Evolutionary conservation across 2,797 vertebrate species (phyloP), one percentile per base, ranked within the genome.

Genomic region (Petrocephalus schoutedeni): DNA sequence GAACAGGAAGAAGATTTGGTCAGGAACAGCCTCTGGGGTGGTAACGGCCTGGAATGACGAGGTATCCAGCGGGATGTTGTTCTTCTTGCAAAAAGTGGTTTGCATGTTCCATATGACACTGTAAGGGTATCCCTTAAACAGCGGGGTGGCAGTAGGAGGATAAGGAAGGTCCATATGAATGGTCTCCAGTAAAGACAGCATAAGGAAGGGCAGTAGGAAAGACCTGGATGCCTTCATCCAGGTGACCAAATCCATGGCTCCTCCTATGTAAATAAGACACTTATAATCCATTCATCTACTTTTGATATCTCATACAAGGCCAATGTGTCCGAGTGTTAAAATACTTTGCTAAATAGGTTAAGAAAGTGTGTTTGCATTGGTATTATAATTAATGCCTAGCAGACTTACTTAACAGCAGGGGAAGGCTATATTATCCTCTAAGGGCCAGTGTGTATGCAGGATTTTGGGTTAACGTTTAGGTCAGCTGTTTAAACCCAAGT

Each of bases 301-400:
- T 45, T 45, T 45, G 41, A 45, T 45, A 45, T 45, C 41, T 45
- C 41, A 45, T 45, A 67, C 23, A 67, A 23, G 10, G 4, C 28
- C 10, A 67, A 67, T 67, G 61, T 67, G 23, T 67, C 23, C 4
- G 61, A 67, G 23, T 67, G 61, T 67, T 28, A 67, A 28, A 28
- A 32, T 67, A 28, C 23, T 67, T 67, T 32, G 23, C 61, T 7
- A 92, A 90, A 97, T 96, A 0, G 91, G 94, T 88, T 94, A 90
- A 89, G 95, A 95, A 23, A 92, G 90, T 3, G 90, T 92, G 64
- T 96, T 93, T 91, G 98, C 95, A 14, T 91, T 87, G 1, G 91
- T 93, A 59, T 88, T 84, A 57, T 36, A 3, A 32, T 32, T 10
- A 28, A 4, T 67, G 23, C 8, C 21, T 64, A 21, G 21, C 21